Evolutionary conservation across 1,140 invertebrate species (phyloP).

Genomic region (Ceratosolen solmsi): DNA sequence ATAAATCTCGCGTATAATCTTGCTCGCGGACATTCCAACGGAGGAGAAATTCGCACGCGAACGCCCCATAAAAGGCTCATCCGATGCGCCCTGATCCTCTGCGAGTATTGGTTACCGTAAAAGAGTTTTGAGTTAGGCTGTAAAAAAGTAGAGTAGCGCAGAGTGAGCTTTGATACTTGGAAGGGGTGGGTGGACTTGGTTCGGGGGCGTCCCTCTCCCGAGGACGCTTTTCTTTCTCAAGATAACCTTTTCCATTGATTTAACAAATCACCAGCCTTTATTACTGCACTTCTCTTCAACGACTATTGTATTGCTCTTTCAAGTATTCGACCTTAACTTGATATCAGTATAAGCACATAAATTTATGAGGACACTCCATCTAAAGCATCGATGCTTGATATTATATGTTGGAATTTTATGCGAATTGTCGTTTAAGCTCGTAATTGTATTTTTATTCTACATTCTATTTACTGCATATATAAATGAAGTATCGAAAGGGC

Average conservation of each 20-base stretch:
- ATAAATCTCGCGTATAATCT: slow-evolving; percentile 48
- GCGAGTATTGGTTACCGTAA: slow-evolving; percentile 14
- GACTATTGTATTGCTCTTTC: background rate
- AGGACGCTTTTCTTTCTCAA: background rate
- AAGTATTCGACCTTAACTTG: background rate
- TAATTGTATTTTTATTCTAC: background rate
- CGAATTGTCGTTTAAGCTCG: background rate
- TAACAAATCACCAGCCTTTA: background rate
- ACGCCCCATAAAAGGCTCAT: slow-evolving; percentile 19
- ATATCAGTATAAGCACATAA: background rate
- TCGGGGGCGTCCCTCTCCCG: no score
- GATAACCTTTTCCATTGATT: slow-evolving; percentile 8
- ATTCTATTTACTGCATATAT: background rate
- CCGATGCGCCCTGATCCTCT: slow-evolving; percentile 14
- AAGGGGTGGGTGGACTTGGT: background rate
- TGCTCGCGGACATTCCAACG: background rate
- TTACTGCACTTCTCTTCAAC: background rate
- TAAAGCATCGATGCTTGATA: background rate
- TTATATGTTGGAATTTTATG: background rate
- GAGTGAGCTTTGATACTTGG: background rate
- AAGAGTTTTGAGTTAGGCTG: slow-evolving; percentile 14
- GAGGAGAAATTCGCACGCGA: slow-evolving; percentile 34
- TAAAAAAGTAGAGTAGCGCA: background rate
- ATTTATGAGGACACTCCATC: background rate
- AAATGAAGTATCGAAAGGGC: no score